Percentiles rank a stretch among this genome's conserved stretches.
Evolutionary conservation across 2,113 vertebrate genomes (phyloP).

Genomic region (Gasterosteus aculeatus): DNA sequence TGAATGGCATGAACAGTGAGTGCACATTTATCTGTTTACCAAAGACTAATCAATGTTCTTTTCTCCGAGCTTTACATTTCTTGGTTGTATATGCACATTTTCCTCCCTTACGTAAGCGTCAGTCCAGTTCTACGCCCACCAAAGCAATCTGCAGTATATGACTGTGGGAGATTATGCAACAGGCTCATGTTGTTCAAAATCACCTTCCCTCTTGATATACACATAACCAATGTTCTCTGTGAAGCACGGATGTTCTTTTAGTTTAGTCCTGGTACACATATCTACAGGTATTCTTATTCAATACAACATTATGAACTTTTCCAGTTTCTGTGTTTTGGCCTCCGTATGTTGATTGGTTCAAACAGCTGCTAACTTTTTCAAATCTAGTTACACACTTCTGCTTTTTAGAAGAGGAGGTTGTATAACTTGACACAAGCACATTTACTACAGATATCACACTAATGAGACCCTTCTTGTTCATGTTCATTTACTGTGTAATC

Average conservation of each 20-base stretch:
- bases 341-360: neutral
- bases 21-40: no score
- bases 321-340: neutral
- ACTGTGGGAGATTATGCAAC: constrained; percentile 74
- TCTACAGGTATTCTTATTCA: neutral
- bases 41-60: no score
- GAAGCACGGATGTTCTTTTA: constrained; percentile 14
- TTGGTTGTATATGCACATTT: constrained; percentile 20
- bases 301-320: neutral
- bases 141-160: constrained; percentile 69
- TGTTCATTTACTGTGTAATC: neutral
- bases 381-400: neutral
- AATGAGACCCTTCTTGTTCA: neutral
- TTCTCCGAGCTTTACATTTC: constrained; percentile 13
- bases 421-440: neutral
- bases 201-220: constrained; percentile 39
- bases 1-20: neutral
- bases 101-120: constrained; percentile 70
- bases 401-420: neutral
- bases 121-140: constrained; percentile 72
- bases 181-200: constrained; percentile 54
- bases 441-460: neutral
- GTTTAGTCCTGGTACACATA: neutral
- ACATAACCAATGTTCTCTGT: constrained; percentile 2
- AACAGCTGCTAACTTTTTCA: neutral